A percentile compares a stretch with the other conserved stretches of the same genome.
These are phyloP conservation scores for Hystrix brachyura DNA, from an alignment of 2,113 vertebrate species.

Conservation along the genomic window DNA sequence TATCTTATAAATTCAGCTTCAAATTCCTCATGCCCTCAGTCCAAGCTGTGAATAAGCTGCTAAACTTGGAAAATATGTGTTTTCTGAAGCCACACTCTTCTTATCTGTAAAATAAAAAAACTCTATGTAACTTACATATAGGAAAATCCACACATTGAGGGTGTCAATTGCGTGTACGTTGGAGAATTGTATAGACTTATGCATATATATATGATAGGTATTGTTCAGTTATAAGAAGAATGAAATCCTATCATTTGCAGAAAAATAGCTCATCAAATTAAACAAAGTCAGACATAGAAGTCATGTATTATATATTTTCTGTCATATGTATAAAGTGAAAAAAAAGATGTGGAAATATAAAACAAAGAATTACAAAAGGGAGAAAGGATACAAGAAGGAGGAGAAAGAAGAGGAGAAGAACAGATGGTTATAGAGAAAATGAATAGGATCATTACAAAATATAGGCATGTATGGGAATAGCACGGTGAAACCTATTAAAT, in stretches of 20 bases:
- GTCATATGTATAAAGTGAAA: background rate
- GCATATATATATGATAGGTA: background rate
- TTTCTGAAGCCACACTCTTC: background rate
- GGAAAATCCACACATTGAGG: background rate
- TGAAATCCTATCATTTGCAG: background rate
- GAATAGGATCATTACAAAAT: background rate
- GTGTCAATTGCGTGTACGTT: background rate
- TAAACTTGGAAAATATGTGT: background rate
- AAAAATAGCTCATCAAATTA: background rate
- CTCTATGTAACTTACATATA: background rate
- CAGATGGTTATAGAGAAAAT: background rate
- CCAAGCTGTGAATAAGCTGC: background rate
- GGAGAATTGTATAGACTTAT: background rate
- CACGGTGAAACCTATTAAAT: background rate
- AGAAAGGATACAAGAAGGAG: too few relatives aligned
- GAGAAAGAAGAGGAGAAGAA: background rate
- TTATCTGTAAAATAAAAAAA: background rate
- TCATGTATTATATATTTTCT: background rate
- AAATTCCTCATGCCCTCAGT: background rate
- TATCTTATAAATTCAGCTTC: background rate
- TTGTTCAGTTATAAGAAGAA: background rate
- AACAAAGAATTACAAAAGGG: background rate
- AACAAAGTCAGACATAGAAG: background rate
- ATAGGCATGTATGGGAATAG: background rate
- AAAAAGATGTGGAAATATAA: background rate